Conservation (phyloP, 2,113 vertebrate species). For the Micronycteris hirsuta region DNA sequence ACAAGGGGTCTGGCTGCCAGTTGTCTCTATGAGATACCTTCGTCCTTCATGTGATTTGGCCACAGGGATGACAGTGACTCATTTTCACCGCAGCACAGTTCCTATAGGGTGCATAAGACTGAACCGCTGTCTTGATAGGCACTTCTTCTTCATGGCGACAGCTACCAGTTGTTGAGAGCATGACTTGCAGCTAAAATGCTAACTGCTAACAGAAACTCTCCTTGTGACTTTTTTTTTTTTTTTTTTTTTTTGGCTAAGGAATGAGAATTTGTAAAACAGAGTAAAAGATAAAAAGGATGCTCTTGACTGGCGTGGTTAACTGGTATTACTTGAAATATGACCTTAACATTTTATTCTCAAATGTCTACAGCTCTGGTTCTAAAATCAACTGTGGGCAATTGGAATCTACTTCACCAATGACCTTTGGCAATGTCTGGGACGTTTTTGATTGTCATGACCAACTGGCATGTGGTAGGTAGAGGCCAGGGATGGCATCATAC, state of each 20-base stretch:
- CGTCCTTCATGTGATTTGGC: not conserved
- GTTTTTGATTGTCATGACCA: not conserved
- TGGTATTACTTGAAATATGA: not conserved
- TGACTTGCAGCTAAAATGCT: not conserved
- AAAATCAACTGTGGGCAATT: not conserved
- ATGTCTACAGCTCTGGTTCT: not conserved
- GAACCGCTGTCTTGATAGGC: accelerated
- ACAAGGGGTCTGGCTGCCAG: not conserved
- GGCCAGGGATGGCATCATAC: too few relatives aligned
- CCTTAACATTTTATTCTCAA: not conserved
- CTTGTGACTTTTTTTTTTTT: not conserved
- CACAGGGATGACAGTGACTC: not conserved
- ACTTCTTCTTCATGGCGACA: not conserved
- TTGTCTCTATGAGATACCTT: not conserved
- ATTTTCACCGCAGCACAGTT: not conserved
- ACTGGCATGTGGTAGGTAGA: not conserved
- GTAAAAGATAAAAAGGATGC: not conserved
- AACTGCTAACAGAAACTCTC: not conserved
- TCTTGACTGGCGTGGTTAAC: not conserved
- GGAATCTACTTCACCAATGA: not conserved
- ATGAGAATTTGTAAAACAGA: not conserved
- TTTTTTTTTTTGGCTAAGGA: not conserved
- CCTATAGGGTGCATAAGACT: not conserved
- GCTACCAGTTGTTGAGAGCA: not conserved
- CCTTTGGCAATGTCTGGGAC: not conserved